A percentile compares a stretch with the other conserved stretches of the same genome.
phyloP scores from a whole-genome alignment of 2,888 invertebrate species.

The Cyclophora punctaria region DNA sequence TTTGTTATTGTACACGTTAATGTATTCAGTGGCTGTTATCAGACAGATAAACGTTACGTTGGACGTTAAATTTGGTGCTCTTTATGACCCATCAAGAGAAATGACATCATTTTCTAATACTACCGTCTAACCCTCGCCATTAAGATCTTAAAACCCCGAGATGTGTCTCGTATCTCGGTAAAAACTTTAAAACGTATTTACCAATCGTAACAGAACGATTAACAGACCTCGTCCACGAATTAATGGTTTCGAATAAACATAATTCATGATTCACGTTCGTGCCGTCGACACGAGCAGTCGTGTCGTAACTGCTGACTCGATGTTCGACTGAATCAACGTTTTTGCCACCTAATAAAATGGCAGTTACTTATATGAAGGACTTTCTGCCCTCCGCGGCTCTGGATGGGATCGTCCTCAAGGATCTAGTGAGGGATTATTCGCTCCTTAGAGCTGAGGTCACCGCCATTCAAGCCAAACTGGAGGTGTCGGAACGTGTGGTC shows the following conservation, averaged over 20 bases:
- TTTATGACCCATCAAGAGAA: conserved; percentile 35
- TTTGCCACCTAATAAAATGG: too few species aligned
- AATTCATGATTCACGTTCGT: too few species aligned
- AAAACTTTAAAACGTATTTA: conserved; percentile 41
- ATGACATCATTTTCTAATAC: conserved; percentile 35
- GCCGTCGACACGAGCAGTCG: too few species aligned
- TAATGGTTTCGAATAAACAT: conserved; percentile 65
- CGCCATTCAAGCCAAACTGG: too few species aligned
- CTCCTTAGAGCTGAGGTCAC: too few species aligned
- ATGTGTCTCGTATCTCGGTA: conserved; percentile 28
- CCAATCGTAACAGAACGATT: conserved; percentile 47
- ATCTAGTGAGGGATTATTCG: too few species aligned
- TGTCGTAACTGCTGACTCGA: too few species aligned
- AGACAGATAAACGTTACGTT: conserved; percentile 17
- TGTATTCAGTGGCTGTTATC: conserved; percentile 21
- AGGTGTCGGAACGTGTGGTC: too few species aligned
- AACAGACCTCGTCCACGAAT: conserved; percentile 52
- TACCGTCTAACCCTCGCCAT: conserved; percentile 31
- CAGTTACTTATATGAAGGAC: too few species aligned
- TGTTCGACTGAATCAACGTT: too few species aligned
- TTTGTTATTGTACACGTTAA: conserved; percentile 19
- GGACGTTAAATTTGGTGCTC: conserved; percentile 22
- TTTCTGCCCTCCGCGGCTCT: too few species aligned
- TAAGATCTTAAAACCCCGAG: conserved; percentile 22
- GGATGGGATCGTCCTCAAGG: too few species aligned